Conservation (phyloP, 35 echinoderm and acorn worm species). For the Strongylocentrotus purpuratus region DNA sequence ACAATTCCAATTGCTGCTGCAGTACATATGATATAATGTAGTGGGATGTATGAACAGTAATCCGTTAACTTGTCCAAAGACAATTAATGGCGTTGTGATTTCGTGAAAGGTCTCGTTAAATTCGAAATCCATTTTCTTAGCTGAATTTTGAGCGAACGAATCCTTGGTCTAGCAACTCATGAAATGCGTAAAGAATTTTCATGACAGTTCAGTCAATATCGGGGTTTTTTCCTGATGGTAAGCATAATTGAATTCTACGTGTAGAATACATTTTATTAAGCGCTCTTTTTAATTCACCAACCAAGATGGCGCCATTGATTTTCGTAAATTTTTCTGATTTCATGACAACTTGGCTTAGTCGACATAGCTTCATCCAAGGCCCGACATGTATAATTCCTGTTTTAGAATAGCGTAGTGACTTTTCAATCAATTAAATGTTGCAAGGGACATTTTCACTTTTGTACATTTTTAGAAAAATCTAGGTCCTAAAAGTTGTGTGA, state of each 20-base stretch:
- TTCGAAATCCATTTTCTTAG: neutral
- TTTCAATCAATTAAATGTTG: too few relatives aligned
- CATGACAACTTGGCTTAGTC: too few relatives aligned
- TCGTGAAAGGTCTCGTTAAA: neutral
- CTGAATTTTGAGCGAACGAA: neutral
- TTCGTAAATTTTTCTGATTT: neutral
- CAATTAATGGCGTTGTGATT: neutral
- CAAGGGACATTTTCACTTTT: too few relatives aligned
- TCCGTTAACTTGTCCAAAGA: neutral
- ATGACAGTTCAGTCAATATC: neutral
- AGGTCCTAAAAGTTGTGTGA: too few relatives aligned
- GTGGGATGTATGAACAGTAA: neutral
- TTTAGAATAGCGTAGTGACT: too few relatives aligned
- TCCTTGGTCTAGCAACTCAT: neutral
- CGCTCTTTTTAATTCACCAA: neutral
- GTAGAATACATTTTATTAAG: too few relatives aligned
- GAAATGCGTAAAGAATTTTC: neutral
- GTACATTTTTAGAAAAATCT: too few relatives aligned
- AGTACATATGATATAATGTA: neutral
- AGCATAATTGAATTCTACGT: neutral
- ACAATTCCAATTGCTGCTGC: neutral
- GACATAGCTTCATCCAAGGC: neutral
- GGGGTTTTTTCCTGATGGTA: neutral
- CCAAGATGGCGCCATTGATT: neutral
- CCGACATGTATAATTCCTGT: neutral